Evolutionary conservation across 2,113 vertebrate species (phyloP).

Genomic region (Halichoerus grypus): DNA sequence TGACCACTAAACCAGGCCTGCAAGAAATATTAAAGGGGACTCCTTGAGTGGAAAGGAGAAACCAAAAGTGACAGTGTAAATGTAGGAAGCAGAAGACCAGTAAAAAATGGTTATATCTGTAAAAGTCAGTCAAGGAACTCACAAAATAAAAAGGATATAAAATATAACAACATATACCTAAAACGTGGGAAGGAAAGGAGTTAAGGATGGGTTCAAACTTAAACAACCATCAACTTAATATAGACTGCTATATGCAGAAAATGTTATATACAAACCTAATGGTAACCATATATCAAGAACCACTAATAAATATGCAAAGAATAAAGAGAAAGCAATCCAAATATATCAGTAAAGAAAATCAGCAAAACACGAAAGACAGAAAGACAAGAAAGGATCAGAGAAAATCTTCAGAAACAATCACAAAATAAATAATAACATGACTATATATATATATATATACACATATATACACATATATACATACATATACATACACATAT

Average conservation of each 20-base stretch:
- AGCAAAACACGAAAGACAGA: background rate
- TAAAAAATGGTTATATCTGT: background rate
- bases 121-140: background rate
- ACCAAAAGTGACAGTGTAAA: background rate
- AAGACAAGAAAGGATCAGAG: background rate
- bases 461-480: too few relatives aligned
- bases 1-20: background rate
- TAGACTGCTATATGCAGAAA: background rate
- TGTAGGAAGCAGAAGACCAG: background rate
- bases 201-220: background rate
- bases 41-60: background rate
- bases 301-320: background rate
- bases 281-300: background rate
- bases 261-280: background rate
- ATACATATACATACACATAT: background rate
- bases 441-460: background rate
- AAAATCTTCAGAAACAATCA: background rate
- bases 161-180: background rate
- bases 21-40: background rate
- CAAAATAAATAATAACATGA: background rate
- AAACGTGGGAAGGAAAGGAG: background rate
- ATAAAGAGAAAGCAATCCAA: background rate
- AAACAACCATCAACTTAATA: background rate
- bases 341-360: background rate
- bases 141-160: background rate